Evolutionary conservation across 2,113 vertebrate species (phyloP), one percentile per base, ranked within the genome.

Genomic region (Poecilia latipinna): DNA sequence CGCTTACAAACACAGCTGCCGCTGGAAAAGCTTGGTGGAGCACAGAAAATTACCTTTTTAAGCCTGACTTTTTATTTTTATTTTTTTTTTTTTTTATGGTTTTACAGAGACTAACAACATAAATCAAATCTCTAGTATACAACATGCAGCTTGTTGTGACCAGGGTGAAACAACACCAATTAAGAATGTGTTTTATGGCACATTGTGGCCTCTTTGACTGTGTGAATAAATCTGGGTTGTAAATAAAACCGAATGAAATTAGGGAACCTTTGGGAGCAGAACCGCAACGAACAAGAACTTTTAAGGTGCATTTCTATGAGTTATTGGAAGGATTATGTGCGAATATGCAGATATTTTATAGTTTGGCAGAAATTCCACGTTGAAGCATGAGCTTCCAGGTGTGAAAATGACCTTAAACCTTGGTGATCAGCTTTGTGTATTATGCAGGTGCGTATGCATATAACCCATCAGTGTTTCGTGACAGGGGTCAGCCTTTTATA

Each of bases 1-100:
- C 70, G 82, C 82, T 87, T 79, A 79, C 86, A 89, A 88, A 87
- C 80, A 63, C 66, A 29, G 73, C 79, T 81, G 85, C 81, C 81
- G 79, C 84, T 77, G 54, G 81, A 85, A 77, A 89, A 81, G 80
- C 82, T 83, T 83, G 60, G 66, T 24, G 70, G 61, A 74, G 72
- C 79, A 65, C 37, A 65, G n/a, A 71, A 72, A 24, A 81, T 72
- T 68, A 79, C 67, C 63, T 60, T 67, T 87, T 86, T 77, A 78
- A 85, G 84, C 78, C n/a, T 33, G 44, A 12, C 12, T 31, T 65
- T 70, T 75, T 35, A 48, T 60, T 68, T 63, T 65, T 4, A 1
- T 28, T 28, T 28, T 28, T 28, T 28, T 28, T 35, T 60, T 60
- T 68, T 63, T 65, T 4, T 61, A 70, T 19, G 31, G 73, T 80